Evolutionary conservation across 2,113 vertebrate genomes (phyloP).

Genomic region (Thymallus thymallus): DNA sequence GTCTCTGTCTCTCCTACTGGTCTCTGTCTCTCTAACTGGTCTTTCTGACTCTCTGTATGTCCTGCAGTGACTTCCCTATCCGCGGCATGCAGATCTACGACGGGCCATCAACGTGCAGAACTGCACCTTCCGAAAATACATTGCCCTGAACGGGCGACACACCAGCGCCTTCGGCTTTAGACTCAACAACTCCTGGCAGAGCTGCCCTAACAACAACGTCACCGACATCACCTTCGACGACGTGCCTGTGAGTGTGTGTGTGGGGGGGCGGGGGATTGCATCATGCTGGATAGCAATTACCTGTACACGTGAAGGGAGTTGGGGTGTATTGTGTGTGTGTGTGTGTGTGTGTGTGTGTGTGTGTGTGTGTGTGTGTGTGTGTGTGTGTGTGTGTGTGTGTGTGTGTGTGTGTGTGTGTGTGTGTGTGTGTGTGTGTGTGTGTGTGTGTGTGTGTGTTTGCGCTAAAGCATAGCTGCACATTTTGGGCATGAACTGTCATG

Average conservation of each 20-base stretch:
- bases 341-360: no score
- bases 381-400: no score
- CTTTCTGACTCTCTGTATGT: constrained; percentile 25
- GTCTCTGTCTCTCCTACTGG: no score
- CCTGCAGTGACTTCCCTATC: constrained; percentile 87
- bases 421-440: no score
- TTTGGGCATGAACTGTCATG: background rate
- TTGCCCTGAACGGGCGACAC: constrained; percentile 86
- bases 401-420: no score
- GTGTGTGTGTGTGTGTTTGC: no score
- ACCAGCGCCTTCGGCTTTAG: constrained; percentile 95
- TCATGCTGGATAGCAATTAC: background rate
- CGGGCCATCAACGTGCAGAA: constrained; percentile 90
- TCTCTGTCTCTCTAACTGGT: background rate
- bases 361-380: no score
- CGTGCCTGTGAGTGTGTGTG: constrained; percentile 87
- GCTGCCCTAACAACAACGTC: constrained; percentile 95
- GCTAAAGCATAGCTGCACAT: no score
- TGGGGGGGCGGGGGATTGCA: background rate
- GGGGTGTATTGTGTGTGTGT: background rate
- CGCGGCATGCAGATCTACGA: constrained; percentile 96
- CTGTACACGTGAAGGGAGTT: background rate
- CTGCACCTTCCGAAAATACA: constrained; percentile 93
- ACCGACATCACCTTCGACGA: constrained; percentile 82
- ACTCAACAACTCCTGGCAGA: constrained; percentile 98